phyloP scores from a whole-genome alignment of 2,888 invertebrate genomes.

The Alcis repandata region DNA sequence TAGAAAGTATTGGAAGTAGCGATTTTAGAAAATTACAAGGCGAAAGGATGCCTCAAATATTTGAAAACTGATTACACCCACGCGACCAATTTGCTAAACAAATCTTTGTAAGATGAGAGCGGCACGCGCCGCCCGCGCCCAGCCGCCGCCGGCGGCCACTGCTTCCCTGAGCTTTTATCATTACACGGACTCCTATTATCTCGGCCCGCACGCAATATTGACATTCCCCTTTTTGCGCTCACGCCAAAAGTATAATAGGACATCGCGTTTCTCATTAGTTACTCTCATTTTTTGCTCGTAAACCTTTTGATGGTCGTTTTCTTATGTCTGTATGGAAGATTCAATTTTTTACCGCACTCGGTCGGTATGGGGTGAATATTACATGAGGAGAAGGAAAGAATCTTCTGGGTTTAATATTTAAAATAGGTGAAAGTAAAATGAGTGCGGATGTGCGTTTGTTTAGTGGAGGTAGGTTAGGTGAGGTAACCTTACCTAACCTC shows the following conservation, averaged over 20 bases:
- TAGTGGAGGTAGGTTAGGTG: conserved; percentile 52
- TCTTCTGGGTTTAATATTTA: conserved; percentile 56
- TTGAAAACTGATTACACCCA: conserved; percentile 50
- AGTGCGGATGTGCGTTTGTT: conserved; percentile 58
- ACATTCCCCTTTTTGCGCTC: conserved; percentile 63
- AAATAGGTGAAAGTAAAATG: conserved; percentile 62
- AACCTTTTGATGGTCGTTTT: conserved; percentile 54
- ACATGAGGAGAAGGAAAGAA: conserved; percentile 32
- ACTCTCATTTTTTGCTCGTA: conserved; percentile 61
- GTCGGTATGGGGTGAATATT: conserved; percentile 26
- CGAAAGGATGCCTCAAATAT: conserved; percentile 41
- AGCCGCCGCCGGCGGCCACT: conserved; percentile 37
- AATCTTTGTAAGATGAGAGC: conserved; percentile 48
- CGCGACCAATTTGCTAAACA: conserved; percentile 54
- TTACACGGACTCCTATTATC: conserved; percentile 59
- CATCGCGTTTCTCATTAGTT: conserved; percentile 61
- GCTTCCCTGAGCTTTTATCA: conserved; percentile 51
- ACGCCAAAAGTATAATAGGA: conserved; percentile 59
- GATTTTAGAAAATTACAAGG: conserved; percentile 15
- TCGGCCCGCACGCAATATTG: conserved; percentile 67
- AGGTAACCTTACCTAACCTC: conserved; percentile 49
- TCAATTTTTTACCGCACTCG: conserved; percentile 60
- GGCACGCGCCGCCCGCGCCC: conserved; percentile 40
- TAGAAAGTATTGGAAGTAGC: conserved; percentile 21
- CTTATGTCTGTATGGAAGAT: conserved; percentile 57